Percentiles rank a stretch among this genome's conserved stretches.
These are phyloP conservation scores for Xyrauchen texanus DNA, from an alignment of 2,113 vertebrate species.

Conservation along the genomic window DNA sequence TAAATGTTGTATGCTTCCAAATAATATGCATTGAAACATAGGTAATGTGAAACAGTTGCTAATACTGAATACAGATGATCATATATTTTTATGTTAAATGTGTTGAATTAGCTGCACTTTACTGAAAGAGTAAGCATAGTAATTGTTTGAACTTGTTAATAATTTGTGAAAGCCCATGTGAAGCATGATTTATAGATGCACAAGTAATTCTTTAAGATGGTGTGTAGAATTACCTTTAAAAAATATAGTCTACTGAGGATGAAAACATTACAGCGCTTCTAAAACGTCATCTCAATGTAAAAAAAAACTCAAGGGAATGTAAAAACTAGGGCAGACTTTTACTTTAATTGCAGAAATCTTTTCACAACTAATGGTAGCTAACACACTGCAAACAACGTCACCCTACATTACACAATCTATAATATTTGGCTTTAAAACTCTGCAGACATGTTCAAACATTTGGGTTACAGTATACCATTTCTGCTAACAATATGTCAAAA, in stretches of 20 bases:
- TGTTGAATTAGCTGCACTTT: not conserved
- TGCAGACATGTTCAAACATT: too few relatives aligned
- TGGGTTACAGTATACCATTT: too few relatives aligned
- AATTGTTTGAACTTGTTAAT: too few relatives aligned
- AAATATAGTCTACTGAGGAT: slow-evolving; percentile 4
- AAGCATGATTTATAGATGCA: not conserved
- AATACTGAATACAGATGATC: too few relatives aligned
- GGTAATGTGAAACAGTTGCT: too few relatives aligned
- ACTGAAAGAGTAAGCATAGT: too few relatives aligned
- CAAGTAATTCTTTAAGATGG: slow-evolving; percentile 5
- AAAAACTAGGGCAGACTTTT: not conserved
- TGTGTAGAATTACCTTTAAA: not conserved
- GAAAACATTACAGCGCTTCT: not conserved
- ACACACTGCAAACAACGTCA: not conserved
- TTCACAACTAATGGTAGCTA: not conserved
- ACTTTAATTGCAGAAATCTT: not conserved
- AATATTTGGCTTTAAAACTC: too few relatives aligned
- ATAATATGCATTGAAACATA: too few relatives aligned
- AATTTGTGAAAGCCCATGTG: not conserved
- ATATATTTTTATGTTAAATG: too few relatives aligned
- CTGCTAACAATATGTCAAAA: not conserved
- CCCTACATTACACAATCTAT: too few relatives aligned
- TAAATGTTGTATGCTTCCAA: too few relatives aligned
- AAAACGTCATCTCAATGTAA: not conserved
- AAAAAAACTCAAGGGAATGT: not conserved